Conservation (phyloP, 2,113 vertebrate species). For the Butorides virescens region DNA sequence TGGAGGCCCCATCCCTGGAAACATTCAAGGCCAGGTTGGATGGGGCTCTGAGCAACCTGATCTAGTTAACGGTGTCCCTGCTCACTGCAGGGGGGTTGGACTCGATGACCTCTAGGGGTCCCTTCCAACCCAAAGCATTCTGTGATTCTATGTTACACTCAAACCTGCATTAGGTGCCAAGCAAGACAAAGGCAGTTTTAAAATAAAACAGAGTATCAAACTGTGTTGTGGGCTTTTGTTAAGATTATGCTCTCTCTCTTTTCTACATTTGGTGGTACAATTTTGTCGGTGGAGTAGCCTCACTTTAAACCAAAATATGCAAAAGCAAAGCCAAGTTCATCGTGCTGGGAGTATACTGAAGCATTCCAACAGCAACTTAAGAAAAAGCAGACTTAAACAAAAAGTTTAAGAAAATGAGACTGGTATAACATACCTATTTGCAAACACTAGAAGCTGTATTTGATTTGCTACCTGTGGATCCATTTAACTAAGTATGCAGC, state of each 20-base stretch:
- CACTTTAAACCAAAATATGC: neutral
- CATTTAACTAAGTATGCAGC: neutral
- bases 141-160: neutral
- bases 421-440: neutral
- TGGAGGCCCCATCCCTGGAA: too few relatives aligned
- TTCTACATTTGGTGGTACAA: neutral
- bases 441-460: neutral
- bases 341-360: neutral
- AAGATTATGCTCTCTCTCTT: neutral
- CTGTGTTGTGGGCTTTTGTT: neutral
- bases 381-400: conserved; percentile 34
- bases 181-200: neutral
- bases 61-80: too few relatives aligned
- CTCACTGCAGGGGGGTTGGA: too few relatives aligned
- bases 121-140: too few relatives aligned
- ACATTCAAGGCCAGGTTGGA: too few relatives aligned
- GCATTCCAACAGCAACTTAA: neutral
- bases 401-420: conserved; percentile 1
- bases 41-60: too few relatives aligned
- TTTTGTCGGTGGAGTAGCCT: neutral
- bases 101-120: too few relatives aligned
- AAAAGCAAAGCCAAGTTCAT: neutral
- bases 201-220: neutral
- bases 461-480: neutral
- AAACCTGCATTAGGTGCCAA: neutral